phyloP scores from a whole-genome alignment of 2,113 vertebrate species.

The Thalassarche chlororhynchos region DNA sequence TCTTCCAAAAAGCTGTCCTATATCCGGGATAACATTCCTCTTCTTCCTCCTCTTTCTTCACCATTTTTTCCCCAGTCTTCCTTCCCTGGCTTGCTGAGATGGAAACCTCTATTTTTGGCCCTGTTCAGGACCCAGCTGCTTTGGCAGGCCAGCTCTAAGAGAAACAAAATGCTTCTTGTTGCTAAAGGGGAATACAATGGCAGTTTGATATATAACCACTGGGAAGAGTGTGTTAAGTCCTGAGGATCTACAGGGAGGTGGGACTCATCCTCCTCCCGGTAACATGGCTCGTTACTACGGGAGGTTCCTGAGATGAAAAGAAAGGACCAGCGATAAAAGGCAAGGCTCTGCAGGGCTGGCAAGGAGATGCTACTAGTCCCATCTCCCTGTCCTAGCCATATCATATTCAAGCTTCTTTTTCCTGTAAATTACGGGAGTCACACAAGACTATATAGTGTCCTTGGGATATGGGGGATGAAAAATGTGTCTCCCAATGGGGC shows the following conservation, averaged over 20 bases:
- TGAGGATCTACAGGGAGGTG: background rate
- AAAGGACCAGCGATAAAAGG: background rate
- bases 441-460: rapidly evolving
- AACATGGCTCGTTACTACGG: rapidly evolving
- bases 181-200: background rate
- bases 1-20: background rate
- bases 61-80: background rate
- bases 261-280: background rate
- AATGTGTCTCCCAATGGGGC: rapidly evolving
- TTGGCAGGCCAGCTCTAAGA: background rate
- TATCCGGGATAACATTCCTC: background rate
- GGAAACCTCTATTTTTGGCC: background rate
- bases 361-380: background rate
- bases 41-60: background rate
- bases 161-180: background rate
- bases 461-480: background rate
- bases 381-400: background rate
- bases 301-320: background rate
- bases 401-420: background rate
- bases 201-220: background rate
- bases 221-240: background rate
- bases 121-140: background rate
- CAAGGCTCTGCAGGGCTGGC: background rate
- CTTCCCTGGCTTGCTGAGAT: background rate
- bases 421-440: background rate